These are phyloP conservation scores for Turnix velox DNA, from an alignment of 2,113 vertebrate genomes.

Conservation along the genomic window DNA sequence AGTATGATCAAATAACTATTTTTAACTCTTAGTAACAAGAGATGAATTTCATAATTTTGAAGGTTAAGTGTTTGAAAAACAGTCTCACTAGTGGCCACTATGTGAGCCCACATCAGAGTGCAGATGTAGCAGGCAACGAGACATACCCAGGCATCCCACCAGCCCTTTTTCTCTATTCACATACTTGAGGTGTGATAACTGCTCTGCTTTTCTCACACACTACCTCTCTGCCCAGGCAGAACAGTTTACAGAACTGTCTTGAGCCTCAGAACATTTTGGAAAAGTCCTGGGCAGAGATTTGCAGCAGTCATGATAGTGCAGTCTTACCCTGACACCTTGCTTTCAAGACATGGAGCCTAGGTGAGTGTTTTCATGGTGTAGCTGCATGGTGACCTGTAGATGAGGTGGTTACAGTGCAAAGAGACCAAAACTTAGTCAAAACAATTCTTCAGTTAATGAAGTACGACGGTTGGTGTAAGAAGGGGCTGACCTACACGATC, in stretches of 20 bases:
- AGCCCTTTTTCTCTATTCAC: not conserved
- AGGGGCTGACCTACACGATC: too few relatives aligned
- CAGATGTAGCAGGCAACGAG: not conserved
- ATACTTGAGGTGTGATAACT: accelerated
- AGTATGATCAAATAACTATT: constrained; percentile 3
- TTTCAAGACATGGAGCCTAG: not conserved
- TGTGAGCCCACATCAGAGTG: accelerated
- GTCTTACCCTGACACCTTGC: accelerated
- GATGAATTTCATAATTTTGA: constrained; percentile 34
- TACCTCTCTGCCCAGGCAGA: not conserved
- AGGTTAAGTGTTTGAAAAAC: not conserved
- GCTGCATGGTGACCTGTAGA: too few relatives aligned
- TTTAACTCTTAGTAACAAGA: constrained; percentile 11
- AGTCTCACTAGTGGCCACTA: not conserved
- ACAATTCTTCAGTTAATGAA: too few relatives aligned
- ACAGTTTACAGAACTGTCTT: not conserved
- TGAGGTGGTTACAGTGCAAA: not conserved
- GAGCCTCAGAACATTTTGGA: not conserved
- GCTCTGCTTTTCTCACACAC: not conserved
- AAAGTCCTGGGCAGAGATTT: not conserved
- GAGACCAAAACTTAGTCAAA: not conserved
- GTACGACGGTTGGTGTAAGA: too few relatives aligned
- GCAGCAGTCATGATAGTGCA: accelerated
- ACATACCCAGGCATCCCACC: accelerated
- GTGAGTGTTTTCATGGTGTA: not conserved